Evolutionary conservation across 2,113 vertebrate species (phyloP).

Genomic region (Gasterosteus aculeatus): DNA sequence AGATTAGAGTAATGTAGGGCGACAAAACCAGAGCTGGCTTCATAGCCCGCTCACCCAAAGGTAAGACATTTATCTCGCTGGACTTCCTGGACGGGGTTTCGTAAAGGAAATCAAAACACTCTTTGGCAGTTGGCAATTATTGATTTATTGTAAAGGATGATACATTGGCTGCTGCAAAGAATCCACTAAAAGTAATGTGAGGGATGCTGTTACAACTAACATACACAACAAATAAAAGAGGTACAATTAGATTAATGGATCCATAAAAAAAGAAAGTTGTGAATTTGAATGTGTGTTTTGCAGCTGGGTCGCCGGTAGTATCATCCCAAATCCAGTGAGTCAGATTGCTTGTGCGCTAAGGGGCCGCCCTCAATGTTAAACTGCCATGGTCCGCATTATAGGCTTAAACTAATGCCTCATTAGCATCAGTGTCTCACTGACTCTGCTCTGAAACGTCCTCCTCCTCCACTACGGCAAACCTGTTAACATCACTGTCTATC

Average conservation of each 20-base stretch:
- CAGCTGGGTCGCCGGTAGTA: slow-evolving; percentile 29
- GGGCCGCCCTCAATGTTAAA: slow-evolving; percentile 51
- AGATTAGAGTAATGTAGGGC: slow-evolving; percentile 32
- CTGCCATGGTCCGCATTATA: slow-evolving; percentile 59
- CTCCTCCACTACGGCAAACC: slow-evolving; percentile 19
- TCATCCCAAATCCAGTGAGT: slow-evolving; percentile 48
- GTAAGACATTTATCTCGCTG: neutral
- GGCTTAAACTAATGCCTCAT: slow-evolving; percentile 64
- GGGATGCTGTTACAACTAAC: neutral
- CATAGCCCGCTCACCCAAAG: neutral
- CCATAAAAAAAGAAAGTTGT: neutral
- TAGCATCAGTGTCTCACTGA: slow-evolving; percentile 52
- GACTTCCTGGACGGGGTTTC: neutral
- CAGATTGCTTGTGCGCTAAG: slow-evolving; percentile 39
- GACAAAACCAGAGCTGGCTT: slow-evolving; percentile 3
- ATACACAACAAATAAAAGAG: neutral
- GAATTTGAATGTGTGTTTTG: slow-evolving; percentile 18
- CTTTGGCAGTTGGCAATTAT: too few relatives aligned
- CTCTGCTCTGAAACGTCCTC: slow-evolving; percentile 23
- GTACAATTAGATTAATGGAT: neutral
- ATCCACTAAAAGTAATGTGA: neutral
- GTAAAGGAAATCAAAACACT: neutral
- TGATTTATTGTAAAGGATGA: neutral
- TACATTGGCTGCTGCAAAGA: neutral
- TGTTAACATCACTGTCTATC: slow-evolving; percentile 15